Conservation (phyloP, 2,888 invertebrate genomes). For the Epistrophe eligans region DNA sequence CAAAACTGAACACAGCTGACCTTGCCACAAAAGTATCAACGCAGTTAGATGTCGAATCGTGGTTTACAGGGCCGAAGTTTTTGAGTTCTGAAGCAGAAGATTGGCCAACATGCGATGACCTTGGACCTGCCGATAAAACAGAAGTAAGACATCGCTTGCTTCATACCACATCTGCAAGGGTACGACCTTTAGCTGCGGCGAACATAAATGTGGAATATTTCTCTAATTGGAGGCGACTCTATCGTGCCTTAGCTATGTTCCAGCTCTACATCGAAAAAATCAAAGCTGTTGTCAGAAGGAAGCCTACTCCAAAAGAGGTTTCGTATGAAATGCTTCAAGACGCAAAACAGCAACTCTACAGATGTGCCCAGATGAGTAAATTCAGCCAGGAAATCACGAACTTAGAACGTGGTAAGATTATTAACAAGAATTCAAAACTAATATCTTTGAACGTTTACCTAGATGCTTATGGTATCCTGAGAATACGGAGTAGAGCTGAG, state of each 20-base stretch:
- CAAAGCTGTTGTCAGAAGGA: not conserved
- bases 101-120: constrained; percentile 43
- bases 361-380: constrained; percentile 35
- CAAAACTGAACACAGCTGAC: constrained; percentile 68
- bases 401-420: constrained; percentile 41
- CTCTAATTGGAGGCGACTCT: not conserved
- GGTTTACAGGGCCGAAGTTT: constrained; percentile 60
- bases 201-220: not conserved
- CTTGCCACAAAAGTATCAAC: constrained; percentile 59
- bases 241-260: not conserved
- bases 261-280: not conserved
- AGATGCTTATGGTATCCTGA: constrained; percentile 47
- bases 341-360: constrained; percentile 42
- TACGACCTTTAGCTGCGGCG: not conserved
- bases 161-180: not conserved
- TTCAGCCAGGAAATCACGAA: constrained; percentile 40
- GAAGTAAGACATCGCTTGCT: not conserved
- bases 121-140: not conserved
- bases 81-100: not conserved
- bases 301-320: not conserved
- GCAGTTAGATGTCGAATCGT: constrained; percentile 6
- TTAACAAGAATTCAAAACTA: constrained; percentile 51
- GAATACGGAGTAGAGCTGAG: constrained; percentile 41
- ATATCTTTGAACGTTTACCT: constrained; percentile 50
- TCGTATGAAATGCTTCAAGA: constrained; percentile 41